Evolutionary conservation across 1,140 invertebrate genomes (phyloP), one percentile per base, ranked within the genome.

Genomic region (Andricus grossulariae): DNA sequence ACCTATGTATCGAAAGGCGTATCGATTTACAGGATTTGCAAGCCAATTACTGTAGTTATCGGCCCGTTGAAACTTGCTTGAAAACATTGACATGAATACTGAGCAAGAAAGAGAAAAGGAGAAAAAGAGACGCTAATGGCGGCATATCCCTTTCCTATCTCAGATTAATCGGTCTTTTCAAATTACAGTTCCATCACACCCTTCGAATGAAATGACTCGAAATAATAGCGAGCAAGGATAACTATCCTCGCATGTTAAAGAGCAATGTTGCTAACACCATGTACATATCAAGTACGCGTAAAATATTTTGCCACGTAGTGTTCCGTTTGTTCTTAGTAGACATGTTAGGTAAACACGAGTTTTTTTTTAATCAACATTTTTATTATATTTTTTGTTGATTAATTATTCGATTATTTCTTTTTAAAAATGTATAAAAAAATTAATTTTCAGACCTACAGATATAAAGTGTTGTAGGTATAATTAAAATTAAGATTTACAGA

Each of bases 161-260:
- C 80, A 76, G 83, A 84, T 85, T 86, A 88, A 88, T 88, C 87
- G 84, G 74, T 74, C 71, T 16, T 83, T 84, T 83, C 51, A 87
- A 89, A 87, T 88, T 87, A 86, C 85, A 86, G 75, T 72, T 82
- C 79, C 80, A 88, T 90, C 88, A 88, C 86, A 88, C 88, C 87
- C 87, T 87, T 83, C 82, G 78, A 89, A 88, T 85, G 85, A 86
- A 89, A 89, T 85, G 83, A 82, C 84, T 87, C 71, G 79, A 87
- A 90, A 90, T 89, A 87, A 90, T 87, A 89, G 87, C 85, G 78
- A 82, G 76, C 74, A 75, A 77, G 81, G 84, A 83, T 87, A 85
- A 79, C 82, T 83, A 82, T 85, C 84, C 79, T 89, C 81, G 89
- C 89, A 90, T 90, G 89, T 85, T 88, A 89, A 89, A 81, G 80